Evolutionary conservation across 2,888 invertebrate species (phyloP), one percentile per base, ranked within the genome.

Genomic region (Seladonia tumulorum): DNA sequence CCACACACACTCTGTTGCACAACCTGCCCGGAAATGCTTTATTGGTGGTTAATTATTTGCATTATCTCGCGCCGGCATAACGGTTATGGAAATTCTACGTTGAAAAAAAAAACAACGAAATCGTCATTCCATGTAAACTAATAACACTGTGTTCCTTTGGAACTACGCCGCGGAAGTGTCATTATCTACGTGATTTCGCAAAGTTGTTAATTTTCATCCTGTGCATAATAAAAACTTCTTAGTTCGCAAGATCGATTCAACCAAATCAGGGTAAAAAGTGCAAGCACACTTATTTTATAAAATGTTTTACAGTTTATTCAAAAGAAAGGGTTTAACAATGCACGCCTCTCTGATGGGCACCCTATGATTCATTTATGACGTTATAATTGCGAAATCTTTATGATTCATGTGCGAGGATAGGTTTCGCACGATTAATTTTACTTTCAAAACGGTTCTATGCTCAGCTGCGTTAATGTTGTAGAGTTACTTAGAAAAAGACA

Each of bases 401-500:
- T 90, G 89, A 91, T 60, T 90, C 90, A 87, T 29, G 63, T 49
- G 70, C 73, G 76, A 84, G 85, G 74, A 89, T 86, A 83, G 80
- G 86, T 90, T 82, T 90, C 87, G 88, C 87, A 86, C 91, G 87
- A 87, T 89, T 88, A 88, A 92, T 88, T 85, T 81, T 86, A 88
- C 89, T 91, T 90, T 91, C 92, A 88, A 92, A 90, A 85, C 83
- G 83, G 89, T 83, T 84, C 80, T 89, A 88, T 85, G 83, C 88
- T 86, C 79, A 76, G 85, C 70, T 81, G 82, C 49, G 22, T 80
- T 81, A 72, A 60, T 78, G 68, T 81, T 77, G 35, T 53, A 35
- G 49, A 53, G 72, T 22, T 76, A 29, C 25, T 72, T 22, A 10
- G 42, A 12, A 10, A 39, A n/a, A 10, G n/a, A 22, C 3, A 42